Evolutionary conservation across 2,888 invertebrate species (phyloP).

Genomic region (Oasisia sp.): DNA sequence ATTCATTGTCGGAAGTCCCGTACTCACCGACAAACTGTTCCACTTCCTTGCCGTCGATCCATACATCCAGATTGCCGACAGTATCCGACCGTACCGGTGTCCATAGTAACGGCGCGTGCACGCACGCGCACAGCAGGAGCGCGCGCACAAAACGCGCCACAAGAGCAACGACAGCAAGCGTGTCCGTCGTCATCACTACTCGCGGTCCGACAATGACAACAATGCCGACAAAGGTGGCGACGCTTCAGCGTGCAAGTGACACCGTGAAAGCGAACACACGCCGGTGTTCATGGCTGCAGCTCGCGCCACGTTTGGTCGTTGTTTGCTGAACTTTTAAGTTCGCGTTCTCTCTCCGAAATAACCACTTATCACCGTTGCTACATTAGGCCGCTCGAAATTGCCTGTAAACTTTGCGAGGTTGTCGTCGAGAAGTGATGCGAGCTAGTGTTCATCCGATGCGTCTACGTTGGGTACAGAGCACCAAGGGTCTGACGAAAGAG

Average conservation of each 20-base stretch:
- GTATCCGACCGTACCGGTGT: background rate
- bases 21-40: slow-evolving; percentile 41
- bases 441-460: background rate
- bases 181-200: background rate
- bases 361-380: background rate
- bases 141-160: slow-evolving; percentile 17
- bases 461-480: background rate
- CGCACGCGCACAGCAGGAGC: background rate
- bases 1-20: background rate
- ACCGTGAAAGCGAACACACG: background rate
- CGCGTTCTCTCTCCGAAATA: background rate
- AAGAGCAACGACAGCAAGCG: background rate
- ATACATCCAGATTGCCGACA: slow-evolving; percentile 32
- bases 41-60: slow-evolving; percentile 41
- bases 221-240: background rate
- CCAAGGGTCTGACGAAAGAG: background rate
- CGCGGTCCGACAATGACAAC: background rate
- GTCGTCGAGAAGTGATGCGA: background rate
- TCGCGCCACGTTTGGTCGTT: background rate
- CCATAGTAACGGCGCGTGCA: background rate
- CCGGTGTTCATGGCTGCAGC: background rate
- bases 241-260: background rate
- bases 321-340: background rate
- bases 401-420: background rate
- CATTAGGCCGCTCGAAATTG: background rate